phyloP scores from a whole-genome alignment of 30 jellyfish, hydroid and myxozoan genomes.

The Hydra vulgaris region DNA sequence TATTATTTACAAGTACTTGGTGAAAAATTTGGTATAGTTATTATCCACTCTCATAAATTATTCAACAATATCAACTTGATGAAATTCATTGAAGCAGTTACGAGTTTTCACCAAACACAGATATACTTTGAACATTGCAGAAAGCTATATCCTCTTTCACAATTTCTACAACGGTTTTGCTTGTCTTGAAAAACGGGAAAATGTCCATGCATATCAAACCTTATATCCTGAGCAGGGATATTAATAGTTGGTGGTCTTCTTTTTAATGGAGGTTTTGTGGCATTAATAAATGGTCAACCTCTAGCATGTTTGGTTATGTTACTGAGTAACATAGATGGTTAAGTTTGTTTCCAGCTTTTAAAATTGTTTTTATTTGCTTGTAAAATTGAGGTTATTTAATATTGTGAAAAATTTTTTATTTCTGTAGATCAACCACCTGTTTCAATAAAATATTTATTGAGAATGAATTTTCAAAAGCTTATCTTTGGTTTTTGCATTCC shows the following conservation, averaged over 20 bases:
- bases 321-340: no score
- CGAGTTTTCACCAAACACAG: conserved; percentile 27
- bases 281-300: conserved; percentile 11
- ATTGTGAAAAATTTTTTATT: no score
- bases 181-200: conserved; percentile 25
- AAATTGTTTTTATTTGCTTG: no score
- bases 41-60: background rate
- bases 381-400: no score
- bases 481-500: no score
- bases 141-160: conserved; percentile 24
- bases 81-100: conserved; percentile 34
- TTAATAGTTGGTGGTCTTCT: conserved; percentile 20
- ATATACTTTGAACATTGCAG: conserved; percentile 19
- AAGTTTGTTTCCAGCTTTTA: conserved; percentile 7
- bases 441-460: no score
- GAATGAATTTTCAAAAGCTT: no score
- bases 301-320: no score
- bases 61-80: conserved; percentile 1
- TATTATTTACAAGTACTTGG: no score
- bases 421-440: no score
- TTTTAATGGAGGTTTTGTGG: conserved; percentile 11
- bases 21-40: no score
- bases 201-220: conserved; percentile 28
- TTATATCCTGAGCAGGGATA: conserved; percentile 15
- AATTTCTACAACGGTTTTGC: conserved; percentile 26